Evolutionary conservation across 2,888 invertebrate genomes (phyloP).

Genomic region (Panzeria rudis): DNA sequence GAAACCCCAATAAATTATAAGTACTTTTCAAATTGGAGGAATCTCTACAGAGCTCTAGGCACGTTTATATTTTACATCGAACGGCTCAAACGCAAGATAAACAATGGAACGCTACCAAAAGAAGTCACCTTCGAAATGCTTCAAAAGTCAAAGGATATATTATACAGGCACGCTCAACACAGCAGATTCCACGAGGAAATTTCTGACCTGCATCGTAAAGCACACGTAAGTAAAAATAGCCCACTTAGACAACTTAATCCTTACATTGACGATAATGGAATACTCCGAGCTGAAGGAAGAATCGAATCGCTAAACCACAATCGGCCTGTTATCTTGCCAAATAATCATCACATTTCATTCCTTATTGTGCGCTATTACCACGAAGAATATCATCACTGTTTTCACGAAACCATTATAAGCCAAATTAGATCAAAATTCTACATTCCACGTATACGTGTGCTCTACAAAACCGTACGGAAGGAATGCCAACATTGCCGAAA

Average conservation of each 20-base stretch:
- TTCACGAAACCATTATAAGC: too few species aligned
- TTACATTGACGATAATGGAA: background rate
- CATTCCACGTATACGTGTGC: too few species aligned
- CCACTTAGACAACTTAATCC: slow-evolving; percentile 14
- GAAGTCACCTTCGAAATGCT: background rate
- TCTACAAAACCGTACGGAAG: too few species aligned
- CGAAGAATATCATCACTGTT: too few species aligned
- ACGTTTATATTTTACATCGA: background rate
- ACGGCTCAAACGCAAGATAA: background rate
- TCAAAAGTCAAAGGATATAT: too few species aligned
- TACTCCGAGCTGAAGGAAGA: slow-evolving; percentile 15
- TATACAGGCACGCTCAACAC: too few species aligned
- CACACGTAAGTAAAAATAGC: background rate
- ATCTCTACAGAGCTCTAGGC: background rate
- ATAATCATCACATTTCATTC: background rate
- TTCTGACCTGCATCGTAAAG: background rate
- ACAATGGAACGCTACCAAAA: background rate
- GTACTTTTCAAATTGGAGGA: too few species aligned
- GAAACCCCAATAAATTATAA: background rate
- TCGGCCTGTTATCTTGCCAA: background rate
- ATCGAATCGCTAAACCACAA: background rate
- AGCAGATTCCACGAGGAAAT: background rate
- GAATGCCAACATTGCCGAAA: too few species aligned
- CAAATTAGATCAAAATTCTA: too few species aligned
- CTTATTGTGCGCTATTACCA: too few species aligned